phyloP scores from a whole-genome alignment of 30 jellyfish, hydroid and myxozoan genomes.

The Aurelia sp. region DNA sequence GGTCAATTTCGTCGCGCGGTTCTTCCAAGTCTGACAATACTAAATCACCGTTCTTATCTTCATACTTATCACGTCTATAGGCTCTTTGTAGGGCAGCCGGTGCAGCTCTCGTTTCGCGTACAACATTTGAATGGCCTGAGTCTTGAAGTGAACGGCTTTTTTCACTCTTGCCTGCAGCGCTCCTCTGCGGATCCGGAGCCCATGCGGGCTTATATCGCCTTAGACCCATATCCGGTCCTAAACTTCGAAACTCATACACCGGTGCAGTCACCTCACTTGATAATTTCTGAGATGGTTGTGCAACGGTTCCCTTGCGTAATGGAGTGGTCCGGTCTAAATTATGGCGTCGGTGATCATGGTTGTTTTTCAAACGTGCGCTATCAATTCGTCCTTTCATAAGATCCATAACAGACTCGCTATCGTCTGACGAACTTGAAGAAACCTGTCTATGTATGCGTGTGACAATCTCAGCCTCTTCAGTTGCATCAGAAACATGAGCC shows the following conservation, averaged over 20 bases:
- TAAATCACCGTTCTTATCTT: conserved; percentile 44
- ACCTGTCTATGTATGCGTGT: conserved; percentile 8
- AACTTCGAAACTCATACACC: conserved; percentile 43
- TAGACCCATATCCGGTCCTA: conserved; percentile 2
- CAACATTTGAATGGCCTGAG: not conserved
- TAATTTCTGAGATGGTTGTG: conserved; percentile 17
- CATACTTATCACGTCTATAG: conserved; percentile 35
- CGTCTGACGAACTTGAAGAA: conserved; percentile 32
- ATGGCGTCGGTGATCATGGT: conserved; percentile 66
- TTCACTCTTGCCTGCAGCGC: not conserved
- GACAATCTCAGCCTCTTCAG: conserved; percentile 2
- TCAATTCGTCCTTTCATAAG: conserved; percentile 51
- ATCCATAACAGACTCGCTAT: conserved; percentile 15
- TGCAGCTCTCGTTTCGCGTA: conserved; percentile 34
- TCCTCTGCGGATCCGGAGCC: not conserved
- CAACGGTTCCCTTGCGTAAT: conserved; percentile 34
- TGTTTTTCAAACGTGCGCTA: conserved; percentile 54
- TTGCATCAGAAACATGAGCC: not conserved
- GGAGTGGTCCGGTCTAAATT: conserved; percentile 79
- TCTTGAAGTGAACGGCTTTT: not conserved
- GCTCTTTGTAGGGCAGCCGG: conserved; percentile 3
- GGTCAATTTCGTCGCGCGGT: not conserved
- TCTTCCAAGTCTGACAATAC: conserved; percentile 40
- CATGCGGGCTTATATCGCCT: not conserved
- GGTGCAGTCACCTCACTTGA: conserved; percentile 53